Conservation (phyloP, 2,113 vertebrate species). For the Vicugna pacos region DNA sequence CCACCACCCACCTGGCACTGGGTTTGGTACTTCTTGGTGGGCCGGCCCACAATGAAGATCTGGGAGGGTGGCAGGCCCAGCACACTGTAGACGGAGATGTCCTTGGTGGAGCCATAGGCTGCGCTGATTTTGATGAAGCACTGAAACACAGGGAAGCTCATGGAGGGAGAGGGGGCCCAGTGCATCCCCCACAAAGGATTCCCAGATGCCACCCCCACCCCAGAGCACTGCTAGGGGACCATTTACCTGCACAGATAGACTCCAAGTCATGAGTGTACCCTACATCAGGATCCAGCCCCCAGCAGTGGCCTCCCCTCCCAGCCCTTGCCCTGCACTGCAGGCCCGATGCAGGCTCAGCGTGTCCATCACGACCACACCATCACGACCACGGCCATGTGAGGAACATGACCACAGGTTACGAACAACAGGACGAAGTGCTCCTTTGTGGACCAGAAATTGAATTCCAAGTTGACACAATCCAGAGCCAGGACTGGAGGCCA, state of each 20-base stretch:
- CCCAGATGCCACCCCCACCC: background rate
- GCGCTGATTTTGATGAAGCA: conserved; percentile 99
- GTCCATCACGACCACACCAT: background rate
- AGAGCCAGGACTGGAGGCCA: background rate
- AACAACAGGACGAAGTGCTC: background rate
- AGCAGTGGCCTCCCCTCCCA: background rate
- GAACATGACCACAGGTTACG: background rate
- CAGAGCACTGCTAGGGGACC: background rate
- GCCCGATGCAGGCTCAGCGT: background rate
- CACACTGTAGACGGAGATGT: conserved; percentile 98
- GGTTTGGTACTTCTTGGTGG: conserved; percentile 98
- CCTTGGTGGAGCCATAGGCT: conserved; percentile 97
- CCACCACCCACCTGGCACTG: conserved; percentile 94
- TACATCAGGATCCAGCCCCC: background rate
- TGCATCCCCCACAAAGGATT: background rate
- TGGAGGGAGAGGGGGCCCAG: background rate
- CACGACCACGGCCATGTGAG: background rate
- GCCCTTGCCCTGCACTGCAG: rapidly evolving
- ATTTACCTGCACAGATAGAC: background rate
- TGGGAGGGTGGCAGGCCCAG: conserved; percentile 95
- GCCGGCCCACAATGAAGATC: conserved; percentile 97
- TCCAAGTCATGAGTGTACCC: background rate
- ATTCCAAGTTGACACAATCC: too few relatives aligned
- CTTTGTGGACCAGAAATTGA: background rate
- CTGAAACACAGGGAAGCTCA: conserved; percentile 84